Conservation (phyloP, 2,888 invertebrate genomes). For the Thysanoteuthis rhombus region DNA sequence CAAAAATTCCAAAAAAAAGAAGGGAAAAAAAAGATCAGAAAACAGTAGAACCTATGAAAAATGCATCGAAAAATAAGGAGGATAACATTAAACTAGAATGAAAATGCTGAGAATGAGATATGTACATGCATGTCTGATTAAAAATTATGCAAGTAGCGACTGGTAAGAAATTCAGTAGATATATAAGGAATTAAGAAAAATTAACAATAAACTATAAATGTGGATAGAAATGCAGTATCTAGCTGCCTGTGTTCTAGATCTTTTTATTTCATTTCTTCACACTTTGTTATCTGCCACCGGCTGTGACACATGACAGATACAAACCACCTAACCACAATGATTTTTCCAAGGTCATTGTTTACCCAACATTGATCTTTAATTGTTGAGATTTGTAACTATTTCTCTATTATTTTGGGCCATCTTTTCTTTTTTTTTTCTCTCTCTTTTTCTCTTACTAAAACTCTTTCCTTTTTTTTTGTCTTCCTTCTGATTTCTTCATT, state of each 20-base stretch:
- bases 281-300: neutral
- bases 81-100: neutral
- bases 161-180: too few species aligned
- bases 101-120: neutral
- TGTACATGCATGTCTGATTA: neutral
- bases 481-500: neutral
- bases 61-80: neutral
- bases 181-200: too few species aligned
- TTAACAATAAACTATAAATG: too few species aligned
- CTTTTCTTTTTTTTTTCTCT: neutral
- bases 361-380: neutral
- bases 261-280: neutral
- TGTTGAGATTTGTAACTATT: neutral
- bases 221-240: neutral
- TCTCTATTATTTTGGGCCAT: neutral
- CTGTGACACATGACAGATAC: neutral
- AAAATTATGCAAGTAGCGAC: neutral
- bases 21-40: neutral
- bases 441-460: too few species aligned
- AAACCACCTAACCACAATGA: neutral
- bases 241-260: neutral
- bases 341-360: neutral
- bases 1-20: neutral
- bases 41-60: neutral
- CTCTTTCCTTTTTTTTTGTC: too few species aligned